Evolutionary conservation across 2,113 vertebrate species (phyloP), one percentile per base, ranked within the genome.

Genomic region (Epinephelus lanceolatus): DNA sequence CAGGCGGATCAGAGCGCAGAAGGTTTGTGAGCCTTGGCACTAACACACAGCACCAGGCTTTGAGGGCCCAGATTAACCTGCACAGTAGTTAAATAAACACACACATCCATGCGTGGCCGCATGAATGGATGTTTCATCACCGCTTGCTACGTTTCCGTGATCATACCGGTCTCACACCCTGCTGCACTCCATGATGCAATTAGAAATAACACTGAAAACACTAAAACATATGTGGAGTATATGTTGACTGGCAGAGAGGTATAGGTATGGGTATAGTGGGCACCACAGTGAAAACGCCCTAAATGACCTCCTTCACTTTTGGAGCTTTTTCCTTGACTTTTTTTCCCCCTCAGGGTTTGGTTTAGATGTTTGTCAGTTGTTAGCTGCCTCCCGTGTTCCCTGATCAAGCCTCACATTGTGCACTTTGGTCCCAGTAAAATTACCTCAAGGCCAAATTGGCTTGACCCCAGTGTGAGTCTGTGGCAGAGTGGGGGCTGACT

Each of bases 81-180:
- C 84, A 88, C 83, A 83, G 80, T 88, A 88, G 90, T 91, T 86
- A 93, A 93, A 93, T 89, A 95, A 93, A 94, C 91, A 92, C 75
- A 92, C 75, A 88, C 85, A 75, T 78, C 78, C 69, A 81, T 65
- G 74, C 89, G 82, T 87, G 81, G 89, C 83, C 30, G 86, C 91
- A 94, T 92, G 91, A 94, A 94, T 91, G 87, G 71, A 86, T 66
- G 74, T 91, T 89, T 92, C 86, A 90, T 91, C 92, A 80, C 80
- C 19, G 72, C 76, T 66, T 6, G 72, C 79, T 83, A 77, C 83
- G 69, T 92, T 90, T 89, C 90, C 76, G 80, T 86, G 86, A 88
- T 88, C 60, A 30, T 23, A 40, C 70, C 66, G 65, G 69, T 87
- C 75, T 81, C 85, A 67, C 79, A 78, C 85, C 76, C 72, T 14